Evolutionary conservation across 1,140 invertebrate genomes (phyloP).

Genomic region (Drosophila bocki): DNA sequence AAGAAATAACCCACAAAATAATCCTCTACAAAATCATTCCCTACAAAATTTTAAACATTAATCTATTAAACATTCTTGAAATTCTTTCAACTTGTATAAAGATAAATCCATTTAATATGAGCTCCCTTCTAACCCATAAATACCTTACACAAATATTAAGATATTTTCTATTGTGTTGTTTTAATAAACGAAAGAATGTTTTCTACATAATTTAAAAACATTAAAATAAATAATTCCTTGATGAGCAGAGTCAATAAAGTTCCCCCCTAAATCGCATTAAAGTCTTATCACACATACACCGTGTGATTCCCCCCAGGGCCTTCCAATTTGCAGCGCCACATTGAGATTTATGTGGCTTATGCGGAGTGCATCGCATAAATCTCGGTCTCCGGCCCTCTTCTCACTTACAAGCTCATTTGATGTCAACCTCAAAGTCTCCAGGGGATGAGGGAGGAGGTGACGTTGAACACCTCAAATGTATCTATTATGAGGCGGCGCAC

Average conservation of each 20-base stretch:
- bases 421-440: conserved; percentile 34
- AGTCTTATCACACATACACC: conserved; percentile 27
- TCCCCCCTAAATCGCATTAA: conserved; percentile 18
- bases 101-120: too few relatives aligned
- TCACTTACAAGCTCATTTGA: conserved; percentile 53
- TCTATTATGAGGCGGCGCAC: conserved; percentile 39
- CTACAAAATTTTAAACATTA: not conserved
- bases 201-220: not conserved
- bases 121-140: too few relatives aligned
- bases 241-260: conserved; percentile 1
- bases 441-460: not conserved
- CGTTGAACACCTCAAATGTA: conserved; percentile 45
- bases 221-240: not conserved
- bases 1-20: not conserved
- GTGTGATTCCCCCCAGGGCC: not conserved
- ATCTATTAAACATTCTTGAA: not conserved
- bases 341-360: conserved; percentile 51
- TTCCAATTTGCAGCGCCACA: conserved; percentile 27
- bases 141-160: not conserved
- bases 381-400: conserved; percentile 13
- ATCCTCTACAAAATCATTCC: not conserved
- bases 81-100: not conserved
- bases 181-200: not conserved
- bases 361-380: conserved; percentile 48
- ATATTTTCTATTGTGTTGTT: not conserved